Percentiles rank a stretch among this genome's conserved stretches.
These are phyloP conservation scores for Hemitrygon akajei DNA, from an alignment of 2,797 vertebrate genomes.

Conservation along the genomic window DNA sequence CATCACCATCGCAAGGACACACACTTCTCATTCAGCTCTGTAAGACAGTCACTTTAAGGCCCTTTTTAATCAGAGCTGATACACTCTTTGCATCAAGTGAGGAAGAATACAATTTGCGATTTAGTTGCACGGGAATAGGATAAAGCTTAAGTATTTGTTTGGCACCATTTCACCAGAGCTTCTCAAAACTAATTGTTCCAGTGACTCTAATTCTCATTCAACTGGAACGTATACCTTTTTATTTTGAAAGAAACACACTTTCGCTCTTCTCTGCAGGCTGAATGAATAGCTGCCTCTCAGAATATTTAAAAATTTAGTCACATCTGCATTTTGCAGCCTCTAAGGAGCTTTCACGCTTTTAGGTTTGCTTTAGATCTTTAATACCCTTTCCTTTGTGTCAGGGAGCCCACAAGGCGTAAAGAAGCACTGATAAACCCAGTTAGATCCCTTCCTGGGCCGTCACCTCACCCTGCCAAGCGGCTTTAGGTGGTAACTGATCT, in stretches of 20 bases:
- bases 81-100: conserved; percentile 30
- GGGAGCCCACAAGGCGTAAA: conserved; percentile 95
- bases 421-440: conserved; percentile 99
- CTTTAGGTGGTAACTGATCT: conserved; percentile 99
- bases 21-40: conserved; percentile 17
- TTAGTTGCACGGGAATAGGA: conserved; percentile 29
- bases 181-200: conserved; percentile 36
- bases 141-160: conserved; percentile 37
- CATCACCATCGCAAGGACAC: background rate
- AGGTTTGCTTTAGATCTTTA: conserved; percentile 99
- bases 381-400: conserved; percentile 99
- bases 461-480: conserved; percentile 93
- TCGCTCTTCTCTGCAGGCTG: conserved; percentile 76
- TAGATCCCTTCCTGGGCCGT: conserved; percentile 99
- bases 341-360: conserved; percentile 99
- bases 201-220: conserved; percentile 63
- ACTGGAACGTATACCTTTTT: conserved; percentile 75
- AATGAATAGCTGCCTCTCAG: conserved; percentile 80
- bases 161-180: conserved; percentile 35
- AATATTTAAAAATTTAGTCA: conserved; percentile 98
- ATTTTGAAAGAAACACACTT: conserved; percentile 70
- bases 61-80: conserved; percentile 29
- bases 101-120: conserved; percentile 37
- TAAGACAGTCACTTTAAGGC: conserved; percentile 30
- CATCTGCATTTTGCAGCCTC: conserved; percentile 92